Evolutionary conservation across 30 jellyfish, hydroid and myxozoan species (phyloP).

Genomic region (Aurelia aurita): DNA sequence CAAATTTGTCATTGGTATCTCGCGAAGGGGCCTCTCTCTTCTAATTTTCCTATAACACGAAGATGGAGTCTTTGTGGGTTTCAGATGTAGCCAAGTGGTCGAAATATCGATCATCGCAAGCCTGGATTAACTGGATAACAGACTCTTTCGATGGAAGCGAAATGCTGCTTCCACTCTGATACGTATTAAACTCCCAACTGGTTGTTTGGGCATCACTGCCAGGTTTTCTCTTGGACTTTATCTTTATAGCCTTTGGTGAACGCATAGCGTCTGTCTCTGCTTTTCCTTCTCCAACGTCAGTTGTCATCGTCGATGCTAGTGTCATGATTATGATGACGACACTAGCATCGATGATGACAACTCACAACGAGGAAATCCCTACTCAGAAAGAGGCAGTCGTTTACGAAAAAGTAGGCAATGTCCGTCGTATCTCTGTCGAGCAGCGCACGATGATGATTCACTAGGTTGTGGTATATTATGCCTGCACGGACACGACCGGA

Average conservation of each 20-base stretch:
- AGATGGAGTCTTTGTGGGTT: slow-evolving; percentile 15
- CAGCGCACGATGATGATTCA: too few relatives aligned
- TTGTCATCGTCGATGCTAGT: too few relatives aligned
- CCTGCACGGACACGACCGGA: too few relatives aligned
- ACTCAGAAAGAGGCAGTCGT: too few relatives aligned
- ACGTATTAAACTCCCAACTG: slow-evolving; percentile 16
- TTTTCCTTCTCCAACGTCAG: too few relatives aligned
- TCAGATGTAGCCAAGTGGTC: slow-evolving; percentile 25
- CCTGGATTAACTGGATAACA: background rate
- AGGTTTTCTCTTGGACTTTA: background rate
- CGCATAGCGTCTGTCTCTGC: too few relatives aligned
- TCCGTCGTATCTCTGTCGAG: too few relatives aligned
- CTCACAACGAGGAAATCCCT: too few relatives aligned
- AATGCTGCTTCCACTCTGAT: slow-evolving; percentile 22
- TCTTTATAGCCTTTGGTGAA: slow-evolving; percentile 1
- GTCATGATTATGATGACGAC: too few relatives aligned
- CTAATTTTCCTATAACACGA: slow-evolving; percentile 39
- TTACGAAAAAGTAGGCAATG: too few relatives aligned
- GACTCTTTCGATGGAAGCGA: slow-evolving; percentile 17
- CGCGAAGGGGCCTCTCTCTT: slow-evolving; percentile 26
- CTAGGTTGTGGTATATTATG: too few relatives aligned
- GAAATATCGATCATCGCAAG: slow-evolving; percentile 27
- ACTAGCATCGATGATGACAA: too few relatives aligned
- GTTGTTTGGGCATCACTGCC: slow-evolving; percentile 5
- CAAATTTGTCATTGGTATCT: slow-evolving; percentile 1